A percentile compares a stretch with the other conserved stretches of the same genome.
Conservation (phyloP, 1,140 invertebrate species). For the Linepithema humile region DNA sequence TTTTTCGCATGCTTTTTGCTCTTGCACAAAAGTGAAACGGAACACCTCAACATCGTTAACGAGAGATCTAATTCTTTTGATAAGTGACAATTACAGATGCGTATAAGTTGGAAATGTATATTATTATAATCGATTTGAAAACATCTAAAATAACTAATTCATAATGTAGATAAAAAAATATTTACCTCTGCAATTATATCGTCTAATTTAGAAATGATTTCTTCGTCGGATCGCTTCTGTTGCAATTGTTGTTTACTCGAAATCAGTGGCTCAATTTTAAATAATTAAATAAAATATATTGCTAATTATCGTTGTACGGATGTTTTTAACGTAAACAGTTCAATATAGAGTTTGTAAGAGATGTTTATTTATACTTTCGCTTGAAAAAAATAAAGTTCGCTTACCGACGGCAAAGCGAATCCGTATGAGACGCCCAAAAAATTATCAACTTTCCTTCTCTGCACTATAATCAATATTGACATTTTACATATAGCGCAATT, state of each 20-base stretch:
- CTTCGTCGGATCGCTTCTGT: not conserved
- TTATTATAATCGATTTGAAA: not conserved
- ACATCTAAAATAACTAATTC: not conserved
- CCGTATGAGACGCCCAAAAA: not conserved
- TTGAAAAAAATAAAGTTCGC: not conserved
- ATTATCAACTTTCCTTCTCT: too few relatives aligned
- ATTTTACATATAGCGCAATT: not conserved
- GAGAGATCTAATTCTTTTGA: too few relatives aligned
- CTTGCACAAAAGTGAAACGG: not conserved
- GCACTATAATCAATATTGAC: too few relatives aligned
- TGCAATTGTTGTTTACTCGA: not conserved
- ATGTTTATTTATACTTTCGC: not conserved
- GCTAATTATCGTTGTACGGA: not conserved
- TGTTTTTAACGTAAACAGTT: not conserved
- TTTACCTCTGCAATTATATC: not conserved
- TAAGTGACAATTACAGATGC: too few relatives aligned
- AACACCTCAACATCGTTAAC: not conserved
- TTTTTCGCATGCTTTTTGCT: not conserved
- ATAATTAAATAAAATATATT: not conserved
- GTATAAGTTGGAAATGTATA: too few relatives aligned
- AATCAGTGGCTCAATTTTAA: slow-evolving; percentile 14
- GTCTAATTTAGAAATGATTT: not conserved
- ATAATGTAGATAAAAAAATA: not conserved
- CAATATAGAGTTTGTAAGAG: not conserved
- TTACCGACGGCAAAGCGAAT: not conserved